Percentiles rank a stretch among this genome's conserved stretches.
These are phyloP conservation scores for Amaurobius ferox DNA, from an alignment of 2,888 invertebrate species.

Conservation along the genomic window DNA sequence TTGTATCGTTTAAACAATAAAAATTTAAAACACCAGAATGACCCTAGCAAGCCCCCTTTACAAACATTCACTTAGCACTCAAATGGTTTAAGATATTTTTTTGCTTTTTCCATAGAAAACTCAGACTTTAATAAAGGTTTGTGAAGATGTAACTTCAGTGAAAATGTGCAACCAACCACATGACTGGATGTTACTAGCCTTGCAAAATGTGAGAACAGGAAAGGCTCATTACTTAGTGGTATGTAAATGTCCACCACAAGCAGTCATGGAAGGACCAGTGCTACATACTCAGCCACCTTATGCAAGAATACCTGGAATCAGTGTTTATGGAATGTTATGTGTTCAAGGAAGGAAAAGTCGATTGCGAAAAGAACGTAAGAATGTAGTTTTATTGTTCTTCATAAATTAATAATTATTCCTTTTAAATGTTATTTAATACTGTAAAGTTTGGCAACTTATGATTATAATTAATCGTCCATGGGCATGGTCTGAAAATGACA, in stretches of 20 bases:
- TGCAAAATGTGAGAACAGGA: constrained; percentile 93
- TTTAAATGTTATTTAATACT: too few species aligned
- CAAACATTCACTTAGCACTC: too few species aligned
- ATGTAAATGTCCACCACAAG: constrained; percentile 90
- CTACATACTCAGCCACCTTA: constrained; percentile 95
- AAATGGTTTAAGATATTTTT: too few species aligned
- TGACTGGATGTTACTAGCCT: constrained; percentile 93
- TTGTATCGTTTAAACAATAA: too few species aligned
- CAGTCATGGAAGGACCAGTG: constrained; percentile 93
- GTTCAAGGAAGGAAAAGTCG: constrained; percentile 71
- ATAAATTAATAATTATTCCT: too few species aligned
- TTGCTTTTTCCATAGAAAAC: constrained; percentile 31
- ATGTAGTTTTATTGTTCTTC: too few species aligned
- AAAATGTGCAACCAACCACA: constrained; percentile 90
- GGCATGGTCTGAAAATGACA: too few species aligned
- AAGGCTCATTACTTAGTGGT: constrained; percentile 96
- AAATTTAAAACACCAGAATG: too few species aligned
- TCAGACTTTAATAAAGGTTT: constrained; percentile 90
- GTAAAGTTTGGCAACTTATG: too few species aligned
- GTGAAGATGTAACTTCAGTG: constrained; percentile 94
- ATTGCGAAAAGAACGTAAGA: constrained; percentile 62
- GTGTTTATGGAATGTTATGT: constrained; percentile 97
- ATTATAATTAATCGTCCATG: too few species aligned
- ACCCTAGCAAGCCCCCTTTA: too few species aligned
- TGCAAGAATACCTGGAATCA: constrained; percentile 93